These are phyloP conservation scores for Neopipo cinnamomea DNA, from an alignment of 2,113 vertebrate species.

Conservation along the genomic window DNA sequence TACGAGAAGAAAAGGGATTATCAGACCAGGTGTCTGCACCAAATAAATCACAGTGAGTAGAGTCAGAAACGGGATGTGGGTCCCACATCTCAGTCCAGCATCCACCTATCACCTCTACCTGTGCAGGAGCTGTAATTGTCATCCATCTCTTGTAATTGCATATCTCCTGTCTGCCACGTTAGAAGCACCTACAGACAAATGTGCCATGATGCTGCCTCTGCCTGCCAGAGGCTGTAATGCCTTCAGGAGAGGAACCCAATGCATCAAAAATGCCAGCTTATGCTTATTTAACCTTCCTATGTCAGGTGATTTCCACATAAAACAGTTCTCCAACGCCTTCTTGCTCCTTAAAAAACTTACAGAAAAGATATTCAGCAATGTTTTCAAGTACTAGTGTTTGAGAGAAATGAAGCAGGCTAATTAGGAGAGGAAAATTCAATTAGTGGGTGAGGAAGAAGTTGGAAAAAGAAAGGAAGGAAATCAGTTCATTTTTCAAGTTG, in stretches of 20 bases:
- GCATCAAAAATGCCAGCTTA: background rate
- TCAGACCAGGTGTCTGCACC: background rate
- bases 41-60: background rate
- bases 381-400: background rate
- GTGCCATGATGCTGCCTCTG: background rate
- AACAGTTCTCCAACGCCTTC: background rate
- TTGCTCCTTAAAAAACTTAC: background rate
- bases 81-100: background rate
- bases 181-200: background rate
- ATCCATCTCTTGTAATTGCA: background rate
- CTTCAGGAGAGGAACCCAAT: background rate
- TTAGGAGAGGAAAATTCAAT: conserved; percentile 30
- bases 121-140: background rate
- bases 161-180: background rate
- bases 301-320: background rate
- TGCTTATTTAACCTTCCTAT: background rate
- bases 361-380: background rate
- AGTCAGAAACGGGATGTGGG: background rate
- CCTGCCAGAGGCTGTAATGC: background rate
- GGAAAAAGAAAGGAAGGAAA: conserved; percentile 28
- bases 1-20: background rate
- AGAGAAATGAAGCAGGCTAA: background rate
- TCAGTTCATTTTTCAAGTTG: background rate
- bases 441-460: background rate
- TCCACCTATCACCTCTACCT: background rate